These are phyloP conservation scores for Hydractinia symbiolongicarpus DNA, from an alignment of 30 jellyfish, hydroid and myxozoan genomes.

Conservation along the genomic window DNA sequence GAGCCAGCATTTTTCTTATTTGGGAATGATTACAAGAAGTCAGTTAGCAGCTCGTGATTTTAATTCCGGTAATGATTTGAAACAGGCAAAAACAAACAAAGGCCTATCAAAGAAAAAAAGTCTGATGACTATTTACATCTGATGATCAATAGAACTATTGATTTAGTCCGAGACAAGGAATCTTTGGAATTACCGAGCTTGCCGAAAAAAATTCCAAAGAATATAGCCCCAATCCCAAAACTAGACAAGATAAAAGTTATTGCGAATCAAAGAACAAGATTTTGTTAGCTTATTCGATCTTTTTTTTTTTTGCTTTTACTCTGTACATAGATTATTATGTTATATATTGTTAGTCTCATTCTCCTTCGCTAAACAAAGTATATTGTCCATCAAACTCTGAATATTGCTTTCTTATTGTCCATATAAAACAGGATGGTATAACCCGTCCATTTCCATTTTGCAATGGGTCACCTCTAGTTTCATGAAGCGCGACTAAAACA, in stretches of 20 bases:
- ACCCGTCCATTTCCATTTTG: background rate
- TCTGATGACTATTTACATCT: too few relatives aligned
- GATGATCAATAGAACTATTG: too few relatives aligned
- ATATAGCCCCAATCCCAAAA: too few relatives aligned
- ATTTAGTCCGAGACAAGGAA: background rate
- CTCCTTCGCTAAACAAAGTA: background rate
- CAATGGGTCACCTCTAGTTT: background rate
- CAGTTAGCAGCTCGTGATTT: background rate
- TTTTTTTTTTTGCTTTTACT: background rate
- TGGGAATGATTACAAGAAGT: background rate
- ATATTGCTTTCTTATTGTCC: background rate
- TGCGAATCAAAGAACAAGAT: too few relatives aligned
- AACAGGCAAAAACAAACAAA: background rate
- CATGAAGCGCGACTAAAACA: background rate
- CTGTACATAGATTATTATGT: background rate
- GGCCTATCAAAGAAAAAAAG: slow-evolving; percentile 13
- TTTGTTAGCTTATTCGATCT: too few relatives aligned
- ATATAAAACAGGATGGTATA: background rate
- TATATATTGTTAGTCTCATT: background rate
- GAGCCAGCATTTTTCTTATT: background rate
- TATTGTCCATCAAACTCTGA: background rate
- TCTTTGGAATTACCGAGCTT: background rate
- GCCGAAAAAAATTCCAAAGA: too few relatives aligned
- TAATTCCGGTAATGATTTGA: background rate
- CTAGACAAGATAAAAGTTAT: too few relatives aligned